Evolutionary conservation across 2,888 invertebrate species (phyloP).

Genomic region (Lycia hirtaria): DNA sequence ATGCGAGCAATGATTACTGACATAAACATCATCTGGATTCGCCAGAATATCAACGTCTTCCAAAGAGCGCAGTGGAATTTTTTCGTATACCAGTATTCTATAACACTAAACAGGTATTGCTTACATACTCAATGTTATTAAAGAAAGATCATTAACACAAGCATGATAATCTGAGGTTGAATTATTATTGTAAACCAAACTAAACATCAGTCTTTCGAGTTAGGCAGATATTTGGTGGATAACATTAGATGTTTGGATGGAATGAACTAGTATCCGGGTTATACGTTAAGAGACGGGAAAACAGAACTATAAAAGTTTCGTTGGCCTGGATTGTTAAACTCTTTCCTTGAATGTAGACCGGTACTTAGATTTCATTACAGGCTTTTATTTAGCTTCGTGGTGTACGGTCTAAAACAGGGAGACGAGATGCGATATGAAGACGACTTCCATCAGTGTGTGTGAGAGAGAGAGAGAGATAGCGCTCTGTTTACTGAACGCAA

Average conservation of each 20-base stretch:
- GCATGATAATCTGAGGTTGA: constrained; percentile 4
- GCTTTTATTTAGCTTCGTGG: too few species aligned
- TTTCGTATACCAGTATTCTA: constrained; percentile 38
- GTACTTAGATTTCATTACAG: too few species aligned
- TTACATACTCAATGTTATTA: constrained; percentile 13
- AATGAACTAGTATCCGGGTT: neutral
- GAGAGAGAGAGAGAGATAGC: too few species aligned
- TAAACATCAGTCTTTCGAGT: constrained; percentile 2
- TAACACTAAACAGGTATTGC: constrained; percentile 44
- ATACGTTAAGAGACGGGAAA: neutral
- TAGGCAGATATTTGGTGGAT: neutral
- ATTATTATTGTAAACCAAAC: constrained; percentile 9
- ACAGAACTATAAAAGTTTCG: neutral
- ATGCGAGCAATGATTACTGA: too few species aligned
- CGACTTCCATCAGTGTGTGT: too few species aligned
- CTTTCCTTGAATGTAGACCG: too few species aligned
- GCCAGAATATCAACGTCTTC: too few species aligned
- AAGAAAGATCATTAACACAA: neutral
- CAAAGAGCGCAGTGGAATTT: constrained; percentile 30
- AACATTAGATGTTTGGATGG: neutral
- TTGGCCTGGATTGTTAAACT: neutral
- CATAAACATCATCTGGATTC: too few species aligned
- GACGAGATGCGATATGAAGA: too few species aligned
- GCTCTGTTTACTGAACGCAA: too few species aligned
- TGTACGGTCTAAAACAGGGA: too few species aligned